Percentiles rank a stretch among this genome's conserved stretches.
Evolutionary conservation across 2,888 invertebrate species (phyloP).

Genomic region (Drosophila cracens): DNA sequence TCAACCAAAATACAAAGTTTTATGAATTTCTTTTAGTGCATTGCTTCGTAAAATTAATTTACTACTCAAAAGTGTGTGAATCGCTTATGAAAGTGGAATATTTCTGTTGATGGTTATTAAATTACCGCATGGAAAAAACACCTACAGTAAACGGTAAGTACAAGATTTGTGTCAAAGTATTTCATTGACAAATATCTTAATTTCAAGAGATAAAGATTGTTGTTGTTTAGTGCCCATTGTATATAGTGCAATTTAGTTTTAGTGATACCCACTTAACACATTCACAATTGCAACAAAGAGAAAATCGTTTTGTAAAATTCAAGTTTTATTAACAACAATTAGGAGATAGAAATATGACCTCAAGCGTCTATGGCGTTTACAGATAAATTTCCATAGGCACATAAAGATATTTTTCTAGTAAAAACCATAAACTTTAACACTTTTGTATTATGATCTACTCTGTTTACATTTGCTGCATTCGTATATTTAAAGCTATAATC

Average conservation of each 20-base stretch:
- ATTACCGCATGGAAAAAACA: not conserved
- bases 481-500: slow-evolving; percentile 20
- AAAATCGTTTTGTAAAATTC: not conserved
- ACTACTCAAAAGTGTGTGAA: slow-evolving; percentile 5
- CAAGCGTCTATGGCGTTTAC: not conserved
- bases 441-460: not conserved
- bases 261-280: slow-evolving; percentile 2
- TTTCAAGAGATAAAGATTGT: not conserved
- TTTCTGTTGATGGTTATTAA: slow-evolving; percentile 11
- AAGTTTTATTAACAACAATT: not conserved
- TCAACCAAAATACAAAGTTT: slow-evolving; percentile 6
- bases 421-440: not conserved
- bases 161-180: too few relatives aligned
- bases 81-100: slow-evolving; percentile 18
- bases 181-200: not conserved
- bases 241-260: slow-evolving; percentile 2
- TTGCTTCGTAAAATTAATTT: slow-evolving; percentile 2
- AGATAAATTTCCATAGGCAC: not conserved
- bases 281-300: not conserved
- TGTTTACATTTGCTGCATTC: slow-evolving; percentile 6
- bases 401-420: not conserved
- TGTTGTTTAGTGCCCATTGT: not conserved
- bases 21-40: slow-evolving; percentile 4
- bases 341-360: slow-evolving; percentile 3
- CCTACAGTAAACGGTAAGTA: slow-evolving; percentile 20